phyloP scores from a whole-genome alignment of 2,113 vertebrate species.

The Serinus canaria region DNA sequence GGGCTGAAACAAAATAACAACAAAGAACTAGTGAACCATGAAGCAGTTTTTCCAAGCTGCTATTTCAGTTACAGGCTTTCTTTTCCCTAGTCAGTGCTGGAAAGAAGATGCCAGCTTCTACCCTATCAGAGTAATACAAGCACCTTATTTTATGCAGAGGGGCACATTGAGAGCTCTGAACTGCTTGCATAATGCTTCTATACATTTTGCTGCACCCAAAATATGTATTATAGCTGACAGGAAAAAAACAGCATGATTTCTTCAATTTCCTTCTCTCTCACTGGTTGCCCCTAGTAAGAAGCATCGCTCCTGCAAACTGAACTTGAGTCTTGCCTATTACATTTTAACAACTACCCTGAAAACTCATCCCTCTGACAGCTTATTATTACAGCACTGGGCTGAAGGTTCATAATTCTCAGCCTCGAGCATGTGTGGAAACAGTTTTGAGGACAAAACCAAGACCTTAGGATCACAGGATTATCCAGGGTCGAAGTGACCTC shows the following conservation, averaged over 20 bases:
- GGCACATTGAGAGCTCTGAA: not conserved
- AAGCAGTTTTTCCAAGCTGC: slow-evolving; percentile 12
- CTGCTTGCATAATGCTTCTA: not conserved
- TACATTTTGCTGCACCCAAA: not conserved
- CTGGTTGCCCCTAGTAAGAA: not conserved
- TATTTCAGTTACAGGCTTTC: slow-evolving; percentile 16
- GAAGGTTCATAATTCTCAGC: not conserved
- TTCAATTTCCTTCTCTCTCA: not conserved
- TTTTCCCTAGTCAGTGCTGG: not conserved
- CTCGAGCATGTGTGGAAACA: not conserved
- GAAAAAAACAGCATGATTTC: not conserved
- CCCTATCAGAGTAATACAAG: not conserved
- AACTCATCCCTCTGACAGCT: not conserved
- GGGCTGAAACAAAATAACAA: slow-evolving; percentile 24
- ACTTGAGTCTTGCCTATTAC: not conserved
- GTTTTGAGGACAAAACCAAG: not conserved
- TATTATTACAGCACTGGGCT: not conserved
- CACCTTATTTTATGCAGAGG: not conserved
- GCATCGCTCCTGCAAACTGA: not conserved
- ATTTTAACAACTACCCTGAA: not conserved
- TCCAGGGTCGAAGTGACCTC: not conserved
- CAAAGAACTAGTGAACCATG: slow-evolving; percentile 26
- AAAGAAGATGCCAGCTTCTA: slow-evolving; percentile 14
- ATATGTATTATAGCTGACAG: not conserved
- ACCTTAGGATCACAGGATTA: not conserved